A percentile compares a stretch with the other conserved stretches of the same genome.
These are phyloP conservation scores for Imbricaverruca yamaguchii DNA, from an alignment of 2,888 invertebrate species.

Conservation along the genomic window DNA sequence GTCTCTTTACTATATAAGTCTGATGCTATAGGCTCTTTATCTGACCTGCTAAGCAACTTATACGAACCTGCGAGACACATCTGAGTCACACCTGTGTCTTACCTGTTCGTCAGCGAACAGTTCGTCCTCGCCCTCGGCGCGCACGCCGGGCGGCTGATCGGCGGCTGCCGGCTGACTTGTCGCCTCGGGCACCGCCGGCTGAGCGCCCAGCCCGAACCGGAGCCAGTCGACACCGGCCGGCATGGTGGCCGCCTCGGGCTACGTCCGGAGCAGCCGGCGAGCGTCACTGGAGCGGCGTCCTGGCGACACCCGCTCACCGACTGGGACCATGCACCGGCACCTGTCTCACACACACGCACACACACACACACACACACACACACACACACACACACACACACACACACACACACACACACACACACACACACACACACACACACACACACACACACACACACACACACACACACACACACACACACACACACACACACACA, in stretches of 20 bases:
- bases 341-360: neutral
- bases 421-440: slow-evolving; percentile 6
- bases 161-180: neutral
- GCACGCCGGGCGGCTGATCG: neutral
- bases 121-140: slow-evolving; percentile 70
- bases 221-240: slow-evolving; percentile 47
- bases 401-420: neutral
- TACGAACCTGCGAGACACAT: neutral
- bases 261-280: neutral
- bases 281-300: neutral
- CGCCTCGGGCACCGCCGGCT: neutral
- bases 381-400: neutral
- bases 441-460: neutral
- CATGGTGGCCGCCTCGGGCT: neutral
- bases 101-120: slow-evolving; percentile 87
- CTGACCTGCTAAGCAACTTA: neutral
- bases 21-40: no score
- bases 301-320: neutral
- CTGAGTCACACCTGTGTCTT: neutral
- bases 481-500: neutral
- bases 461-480: neutral
- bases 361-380: neutral
- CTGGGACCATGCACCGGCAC: neutral
- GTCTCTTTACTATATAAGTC: neutral
- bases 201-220: slow-evolving; percentile 47